Base-by-base conservation (phyloP, 37 sponge, comb jelly and placozoan genomes). In the Diacarnus erythraeanus region DNA sequence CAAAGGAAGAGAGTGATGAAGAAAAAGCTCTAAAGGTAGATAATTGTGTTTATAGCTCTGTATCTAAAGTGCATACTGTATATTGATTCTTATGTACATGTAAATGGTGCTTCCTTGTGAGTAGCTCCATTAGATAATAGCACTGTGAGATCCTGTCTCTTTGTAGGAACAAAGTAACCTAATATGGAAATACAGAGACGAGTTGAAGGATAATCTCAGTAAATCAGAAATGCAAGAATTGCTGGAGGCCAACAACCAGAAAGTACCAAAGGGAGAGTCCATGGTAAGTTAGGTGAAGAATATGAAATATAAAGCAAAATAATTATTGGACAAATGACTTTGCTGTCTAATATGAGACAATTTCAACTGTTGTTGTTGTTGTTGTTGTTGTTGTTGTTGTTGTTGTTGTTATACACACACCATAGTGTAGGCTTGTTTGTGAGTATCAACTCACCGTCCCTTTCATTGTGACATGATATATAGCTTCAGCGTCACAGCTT, bases 121-220 rank as follows among this genome's bases (percentile, higher is more conserved):
- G n/a, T n/a, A n/a, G n/a, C n/a, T n/a, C 51, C 51, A 47, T 6
- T 12, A 47, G 10, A 12, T 47, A 15, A 47, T 15, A 47, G 6
- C 51, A 47, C 12, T 47, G 12, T 47, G 51, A 47, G 12, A 47
- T 47, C 51, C 51, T 15, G 20, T 5, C 27, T 15, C 39, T 71
- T 1, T 81, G 10, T 60, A 96, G 97, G 91, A 82, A 30, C 97
- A 97, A 42, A 91, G 81, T 61, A 78, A 94, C 36, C 42, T 71
- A 26, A 35, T 97, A 9, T 97, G 97, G 97, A 78, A 85, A 57
- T 58, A 74, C 33, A 47, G 87, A 0, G 97, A 93, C 59, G 58
- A 72, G 72, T 80, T 97, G 58, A 66, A 85, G 54, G 42, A 80
- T 12, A 15, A 64, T 27, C 60, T 91, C 26, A 72, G 42, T 25